Evolutionary conservation across 2,888 invertebrate genomes (phyloP), one percentile per base, ranked within the genome.

Genomic region (Candidula unifasciata): DNA sequence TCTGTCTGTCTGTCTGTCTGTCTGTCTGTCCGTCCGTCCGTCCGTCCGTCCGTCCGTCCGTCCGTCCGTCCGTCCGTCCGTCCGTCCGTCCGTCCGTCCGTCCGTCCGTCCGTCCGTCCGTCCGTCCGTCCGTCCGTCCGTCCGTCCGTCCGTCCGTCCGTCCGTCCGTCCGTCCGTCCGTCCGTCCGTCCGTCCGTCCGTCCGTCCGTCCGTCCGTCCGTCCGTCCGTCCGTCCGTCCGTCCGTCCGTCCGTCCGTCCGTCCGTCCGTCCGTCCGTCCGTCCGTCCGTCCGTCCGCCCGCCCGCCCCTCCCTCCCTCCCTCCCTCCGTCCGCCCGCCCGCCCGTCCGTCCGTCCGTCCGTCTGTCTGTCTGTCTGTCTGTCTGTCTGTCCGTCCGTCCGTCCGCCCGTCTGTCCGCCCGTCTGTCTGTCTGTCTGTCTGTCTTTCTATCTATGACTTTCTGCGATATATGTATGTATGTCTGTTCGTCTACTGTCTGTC

Each of bases 371-470:
- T 27, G 27, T 66, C 66, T 27, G 27, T 66, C 66, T 27, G 27
- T 66, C 66, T 27, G 27, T 66, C 66, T 27, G 27, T 66, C 66
- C n/a, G 27, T 66, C 66, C n/a, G 27, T 66, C 66, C n/a, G 27
- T 66, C 66, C n/a, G 27, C 27, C 66, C n/a, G 27, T 66, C 66
- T 27, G 27, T 66, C 66, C n/a, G 27, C 27, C 66, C 10, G 27
- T 66, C 66, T 27, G 27, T 66, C 66, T 27, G 27, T 27, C 66
- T 27, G 66, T 66, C 66, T 66, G 66, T 66, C 66, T 66, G 66
- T 66, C 27, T 66, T 8, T 66, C 66, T 66, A 44, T 10, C 44
- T 44, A 44, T 44, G n/a, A n/a, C n/a, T n/a, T n/a, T n/a, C n/a
- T n/a, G n/a, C n/a, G n/a, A n/a, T n/a, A n/a, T n/a, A n/a, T n/a